A percentile compares a stretch with the other conserved stretches of the same genome.
Evolutionary conservation across 2,797 vertebrate genomes (phyloP).

Genomic region (Pseudochirops cupreus): DNA sequence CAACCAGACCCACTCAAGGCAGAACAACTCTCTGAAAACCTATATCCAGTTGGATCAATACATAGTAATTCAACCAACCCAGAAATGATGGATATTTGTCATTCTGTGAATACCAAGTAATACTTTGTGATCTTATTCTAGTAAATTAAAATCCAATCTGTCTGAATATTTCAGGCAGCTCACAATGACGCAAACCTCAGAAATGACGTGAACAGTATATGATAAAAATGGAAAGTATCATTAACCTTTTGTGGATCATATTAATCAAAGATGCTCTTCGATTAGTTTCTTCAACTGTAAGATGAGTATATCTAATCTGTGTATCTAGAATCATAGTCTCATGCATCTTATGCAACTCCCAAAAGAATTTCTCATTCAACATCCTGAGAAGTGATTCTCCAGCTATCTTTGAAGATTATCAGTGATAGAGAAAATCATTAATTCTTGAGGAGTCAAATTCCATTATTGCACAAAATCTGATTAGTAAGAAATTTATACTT

Average conservation of each 20-base stretch:
- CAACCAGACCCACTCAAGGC: not conserved
- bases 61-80: not conserved
- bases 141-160: not conserved
- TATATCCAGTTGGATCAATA: conserved; percentile 11
- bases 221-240: not conserved
- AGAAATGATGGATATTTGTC: not conserved
- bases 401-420: not conserved
- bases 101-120: not conserved
- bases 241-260: not conserved
- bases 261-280: not conserved
- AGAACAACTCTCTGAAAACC: not conserved
- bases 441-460: not conserved
- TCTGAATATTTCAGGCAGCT: not conserved
- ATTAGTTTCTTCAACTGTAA: not conserved
- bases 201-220: not conserved
- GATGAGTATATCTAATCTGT: not conserved
- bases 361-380: not conserved
- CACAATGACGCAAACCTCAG: not conserved
- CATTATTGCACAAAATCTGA: not conserved
- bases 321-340: not conserved
- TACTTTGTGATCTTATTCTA: not conserved
- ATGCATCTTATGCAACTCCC: not conserved
- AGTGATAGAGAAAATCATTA: not conserved
- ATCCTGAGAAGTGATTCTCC: not conserved
- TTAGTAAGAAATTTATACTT: not conserved